Percentiles rank a stretch among this genome's conserved stretches.
phyloP scores from a whole-genome alignment of 2,888 invertebrate genomes.

The Sicus ferrugineus region DNA sequence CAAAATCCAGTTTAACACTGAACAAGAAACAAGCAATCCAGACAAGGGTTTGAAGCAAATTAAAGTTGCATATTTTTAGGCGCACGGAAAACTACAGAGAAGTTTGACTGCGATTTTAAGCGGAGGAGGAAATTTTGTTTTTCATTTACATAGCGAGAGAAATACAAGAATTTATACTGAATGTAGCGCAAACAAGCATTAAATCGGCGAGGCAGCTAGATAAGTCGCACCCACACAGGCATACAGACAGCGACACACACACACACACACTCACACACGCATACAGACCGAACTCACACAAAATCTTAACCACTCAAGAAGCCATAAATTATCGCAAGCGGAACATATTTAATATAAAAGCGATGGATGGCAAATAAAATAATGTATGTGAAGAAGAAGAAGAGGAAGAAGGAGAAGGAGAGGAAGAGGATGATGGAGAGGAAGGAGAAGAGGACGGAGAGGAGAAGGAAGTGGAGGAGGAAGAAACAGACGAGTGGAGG shows the following conservation, averaged over 20 bases:
- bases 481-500: slow-evolving; percentile 13
- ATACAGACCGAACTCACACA: neutral
- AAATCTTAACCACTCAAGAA: slow-evolving; percentile 16
- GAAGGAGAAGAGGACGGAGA: too few relatives aligned
- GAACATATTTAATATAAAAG: slow-evolving; percentile 32
- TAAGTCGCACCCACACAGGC: neutral
- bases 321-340: slow-evolving; percentile 30
- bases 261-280: neutral
- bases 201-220: slow-evolving; percentile 7
- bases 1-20: too few relatives aligned
- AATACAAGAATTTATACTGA: too few relatives aligned
- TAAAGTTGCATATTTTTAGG: slow-evolving; percentile 2
- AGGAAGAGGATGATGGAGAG: neutral
- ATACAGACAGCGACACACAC: neutral
- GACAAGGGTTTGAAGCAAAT: neutral
- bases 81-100: too few relatives aligned
- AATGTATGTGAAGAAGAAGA: slow-evolving; percentile 18
- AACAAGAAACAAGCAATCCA: neutral
- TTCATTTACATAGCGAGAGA: too few relatives aligned
- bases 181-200: neutral
- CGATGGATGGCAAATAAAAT: slow-evolving; percentile 29
- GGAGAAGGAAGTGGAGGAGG: neutral
- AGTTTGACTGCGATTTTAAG: too few relatives aligned
- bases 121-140: too few relatives aligned
- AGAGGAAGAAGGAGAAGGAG: neutral